Percentiles rank a stretch among this genome's conserved stretches.
These are phyloP conservation scores for Gavialis gangeticus DNA, from an alignment of 2,113 vertebrate species.

Conservation along the genomic window DNA sequence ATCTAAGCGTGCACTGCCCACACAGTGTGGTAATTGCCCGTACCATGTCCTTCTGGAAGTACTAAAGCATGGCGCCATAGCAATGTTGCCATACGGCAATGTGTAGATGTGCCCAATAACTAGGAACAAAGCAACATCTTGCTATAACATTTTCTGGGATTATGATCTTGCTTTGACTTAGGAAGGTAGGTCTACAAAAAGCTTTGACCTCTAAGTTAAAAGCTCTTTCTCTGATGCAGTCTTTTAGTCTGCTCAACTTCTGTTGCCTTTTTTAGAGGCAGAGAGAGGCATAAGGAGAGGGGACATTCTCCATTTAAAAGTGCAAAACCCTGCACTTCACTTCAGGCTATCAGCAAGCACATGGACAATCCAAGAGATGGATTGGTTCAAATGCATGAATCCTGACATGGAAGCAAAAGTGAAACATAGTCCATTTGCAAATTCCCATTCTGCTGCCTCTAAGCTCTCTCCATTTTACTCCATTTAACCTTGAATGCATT, in stretches of 20 bases:
- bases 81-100: too few species aligned
- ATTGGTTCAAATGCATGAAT: too few species aligned
- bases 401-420: too few species aligned
- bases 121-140: not conserved
- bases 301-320: fast-evolving
- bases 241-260: not conserved
- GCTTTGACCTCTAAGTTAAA: not conserved
- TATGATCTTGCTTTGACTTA: not conserved
- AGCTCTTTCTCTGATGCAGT: not conserved
- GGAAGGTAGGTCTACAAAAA: fast-evolving
- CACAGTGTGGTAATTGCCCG: too few species aligned
- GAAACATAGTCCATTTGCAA: too few species aligned
- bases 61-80: too few species aligned
- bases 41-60: too few species aligned
- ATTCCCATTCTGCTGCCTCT: not conserved
- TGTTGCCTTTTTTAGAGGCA: not conserved
- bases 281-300: not conserved
- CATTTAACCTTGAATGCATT: not conserved
- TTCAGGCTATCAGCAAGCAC: too few species aligned
- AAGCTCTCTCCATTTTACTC: not conserved
- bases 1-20: too few species aligned
- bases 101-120: not conserved
- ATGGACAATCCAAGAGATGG: too few species aligned
- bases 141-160: not conserved
- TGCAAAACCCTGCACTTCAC: too few species aligned